These are phyloP conservation scores for Heliconius eleuchia DNA, from an alignment of 1,140 invertebrate species.

Conservation along the genomic window DNA sequence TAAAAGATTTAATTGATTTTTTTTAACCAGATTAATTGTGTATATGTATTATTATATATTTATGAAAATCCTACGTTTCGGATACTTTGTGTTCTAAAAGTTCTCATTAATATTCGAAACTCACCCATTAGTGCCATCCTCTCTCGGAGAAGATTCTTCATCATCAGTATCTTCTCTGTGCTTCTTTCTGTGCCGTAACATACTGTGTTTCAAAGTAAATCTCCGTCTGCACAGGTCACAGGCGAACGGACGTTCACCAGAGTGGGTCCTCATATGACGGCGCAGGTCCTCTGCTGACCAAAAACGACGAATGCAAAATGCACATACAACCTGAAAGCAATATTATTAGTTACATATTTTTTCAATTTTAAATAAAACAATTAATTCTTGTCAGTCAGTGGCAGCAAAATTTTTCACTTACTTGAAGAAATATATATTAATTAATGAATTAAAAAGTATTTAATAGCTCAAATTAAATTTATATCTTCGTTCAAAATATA, in stretches of 20 bases:
- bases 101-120: slow-evolving; percentile 23
- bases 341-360: background rate
- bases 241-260: slow-evolving; percentile 90
- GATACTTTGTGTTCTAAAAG: no score
- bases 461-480: background rate
- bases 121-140: slow-evolving; percentile 65
- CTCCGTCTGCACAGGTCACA: slow-evolving; percentile 91
- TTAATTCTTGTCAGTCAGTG: no score
- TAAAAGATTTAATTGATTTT: no score
- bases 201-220: slow-evolving; percentile 96
- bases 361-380: background rate
- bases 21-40: no score
- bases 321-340: slow-evolving; percentile 88
- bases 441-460: background rate
- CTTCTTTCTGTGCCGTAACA: slow-evolving; percentile 95
- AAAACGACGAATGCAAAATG: slow-evolving; percentile 94
- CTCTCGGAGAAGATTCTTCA: slow-evolving; percentile 71
- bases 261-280: slow-evolving; percentile 95
- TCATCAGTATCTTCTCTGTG: slow-evolving; percentile 83
- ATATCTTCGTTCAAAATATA: no score
- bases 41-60: no score
- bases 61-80: no score
- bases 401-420: no score
- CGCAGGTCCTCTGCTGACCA: slow-evolving; percentile 96
- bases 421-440: no score